These are phyloP conservation scores for Papilio elwesi DNA, from an alignment of 2,888 invertebrate genomes.

Conservation along the genomic window DNA sequence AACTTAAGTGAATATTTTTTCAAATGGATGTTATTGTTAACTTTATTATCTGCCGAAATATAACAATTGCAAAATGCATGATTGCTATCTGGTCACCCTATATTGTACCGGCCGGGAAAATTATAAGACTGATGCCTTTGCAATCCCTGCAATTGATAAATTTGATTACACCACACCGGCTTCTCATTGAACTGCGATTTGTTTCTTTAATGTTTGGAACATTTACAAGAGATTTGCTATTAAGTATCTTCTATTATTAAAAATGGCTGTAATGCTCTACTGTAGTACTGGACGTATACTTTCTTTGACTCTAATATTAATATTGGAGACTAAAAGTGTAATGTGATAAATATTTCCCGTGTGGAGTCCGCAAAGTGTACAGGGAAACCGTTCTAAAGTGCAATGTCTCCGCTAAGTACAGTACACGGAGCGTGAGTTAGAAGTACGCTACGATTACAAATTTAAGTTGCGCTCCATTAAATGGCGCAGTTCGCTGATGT, in stretches of 20 bases:
- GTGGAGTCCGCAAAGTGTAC: not conserved
- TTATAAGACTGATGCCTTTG: constrained; percentile 32
- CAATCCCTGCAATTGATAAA: constrained; percentile 32
- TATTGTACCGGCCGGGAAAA: constrained; percentile 42
- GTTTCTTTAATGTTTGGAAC: not conserved
- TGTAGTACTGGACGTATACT: no score
- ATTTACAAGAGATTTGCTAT: no score
- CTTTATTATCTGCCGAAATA: no score
- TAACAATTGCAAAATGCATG: no score
- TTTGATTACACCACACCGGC: not conserved
- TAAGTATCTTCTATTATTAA: no score
- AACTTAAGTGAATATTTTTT: no score
- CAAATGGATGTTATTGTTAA: no score
- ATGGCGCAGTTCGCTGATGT: constrained; percentile 25
- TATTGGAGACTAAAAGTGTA: no score
- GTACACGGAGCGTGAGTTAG: constrained; percentile 21
- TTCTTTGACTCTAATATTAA: no score
- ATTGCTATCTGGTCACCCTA: no score
- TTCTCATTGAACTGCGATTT: constrained; percentile 23
- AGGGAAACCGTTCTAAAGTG: constrained; percentile 10
- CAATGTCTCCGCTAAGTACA: not conserved
- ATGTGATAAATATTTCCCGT: no score
- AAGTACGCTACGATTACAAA: constrained; percentile 21
- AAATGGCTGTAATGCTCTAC: no score
- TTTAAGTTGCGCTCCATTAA: constrained; percentile 26